phyloP scores from a whole-genome alignment of 2,888 invertebrate species.

The Odontothrips loti region DNA sequence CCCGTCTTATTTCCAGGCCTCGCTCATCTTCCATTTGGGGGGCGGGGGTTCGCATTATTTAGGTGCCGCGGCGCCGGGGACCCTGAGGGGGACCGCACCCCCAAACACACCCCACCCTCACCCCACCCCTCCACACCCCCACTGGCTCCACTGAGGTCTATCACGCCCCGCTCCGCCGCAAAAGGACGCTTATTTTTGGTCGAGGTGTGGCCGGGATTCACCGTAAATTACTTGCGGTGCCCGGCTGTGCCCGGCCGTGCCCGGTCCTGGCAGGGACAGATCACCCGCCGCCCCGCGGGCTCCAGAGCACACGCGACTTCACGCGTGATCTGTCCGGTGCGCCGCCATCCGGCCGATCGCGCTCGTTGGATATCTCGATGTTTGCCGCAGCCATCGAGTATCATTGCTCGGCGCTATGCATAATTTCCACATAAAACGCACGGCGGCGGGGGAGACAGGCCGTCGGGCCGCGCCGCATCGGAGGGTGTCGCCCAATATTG shows the following conservation, averaged over 20 bases:
- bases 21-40: neutral
- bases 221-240: neutral
- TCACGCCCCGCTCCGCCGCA: neutral
- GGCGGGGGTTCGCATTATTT: neutral
- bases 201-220: neutral
- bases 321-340: no score
- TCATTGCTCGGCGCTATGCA: conserved; percentile 7
- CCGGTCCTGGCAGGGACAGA: no score
- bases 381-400: conserved; percentile 3
- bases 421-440: conserved; percentile 23
- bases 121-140: no score
- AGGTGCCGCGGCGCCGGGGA: neutral
- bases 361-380: no score
- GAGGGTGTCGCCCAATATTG: conserved; percentile 17
- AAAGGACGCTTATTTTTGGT: neutral
- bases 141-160: neutral
- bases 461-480: neutral
- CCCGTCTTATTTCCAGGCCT: conserved; percentile 10
- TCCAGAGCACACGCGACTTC: no score
- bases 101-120: neutral
- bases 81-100: no score
- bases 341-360: no score
- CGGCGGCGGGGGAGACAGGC: neutral
- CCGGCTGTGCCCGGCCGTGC: neutral
- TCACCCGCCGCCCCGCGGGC: no score